phyloP scores from a whole-genome alignment of 30 jellyfish, hydroid and myxozoan species.

The Kudoa iwatai region DNA sequence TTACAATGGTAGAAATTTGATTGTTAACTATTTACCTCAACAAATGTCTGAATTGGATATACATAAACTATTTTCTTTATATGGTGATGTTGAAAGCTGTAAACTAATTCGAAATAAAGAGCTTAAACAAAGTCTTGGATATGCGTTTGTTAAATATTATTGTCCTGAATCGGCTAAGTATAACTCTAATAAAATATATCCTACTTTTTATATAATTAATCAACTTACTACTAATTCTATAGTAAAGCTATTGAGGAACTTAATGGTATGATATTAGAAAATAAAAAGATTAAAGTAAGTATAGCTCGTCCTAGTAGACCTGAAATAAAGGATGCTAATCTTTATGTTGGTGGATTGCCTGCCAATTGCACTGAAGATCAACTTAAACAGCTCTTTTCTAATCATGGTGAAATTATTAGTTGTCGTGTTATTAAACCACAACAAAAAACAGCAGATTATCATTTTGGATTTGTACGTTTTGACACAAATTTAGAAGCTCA shows the following conservation, averaged over 20 bases:
- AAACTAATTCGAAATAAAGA: constrained; percentile 47
- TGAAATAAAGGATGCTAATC: constrained; percentile 82
- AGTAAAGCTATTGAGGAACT: constrained; percentile 59
- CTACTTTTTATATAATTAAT: too few species aligned
- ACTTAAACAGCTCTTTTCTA: constrained; percentile 24
- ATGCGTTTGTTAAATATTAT: constrained; percentile 69
- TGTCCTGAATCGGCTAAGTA: constrained; percentile 36
- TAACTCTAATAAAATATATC: too few species aligned
- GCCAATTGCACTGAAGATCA: constrained; percentile 34
- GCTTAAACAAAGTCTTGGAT: constrained; percentile 74
- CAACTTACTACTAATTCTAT: too few species aligned
- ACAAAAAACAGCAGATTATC: constrained; percentile 45
- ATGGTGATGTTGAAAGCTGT: constrained; percentile 80
- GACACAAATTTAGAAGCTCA: constrained; percentile 79
- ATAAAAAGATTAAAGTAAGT: constrained; percentile 67
- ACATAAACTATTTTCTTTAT: constrained; percentile 38
- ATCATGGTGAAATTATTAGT: constrained; percentile 65
- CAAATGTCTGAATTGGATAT: constrained; percentile 88
- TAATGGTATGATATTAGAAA: constrained; percentile 61
- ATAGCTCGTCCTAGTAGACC: constrained; percentile 90
- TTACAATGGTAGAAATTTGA: constrained; percentile 19
- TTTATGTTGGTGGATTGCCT: constrained; percentile 75
- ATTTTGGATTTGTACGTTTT: constrained; percentile 83
- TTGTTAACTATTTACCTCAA: constrained; percentile 84
- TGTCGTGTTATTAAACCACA: constrained; percentile 62